Base-by-base conservation (phyloP, 64 coral and sea anemone species). In the Actinia tenebrosa region DNA sequence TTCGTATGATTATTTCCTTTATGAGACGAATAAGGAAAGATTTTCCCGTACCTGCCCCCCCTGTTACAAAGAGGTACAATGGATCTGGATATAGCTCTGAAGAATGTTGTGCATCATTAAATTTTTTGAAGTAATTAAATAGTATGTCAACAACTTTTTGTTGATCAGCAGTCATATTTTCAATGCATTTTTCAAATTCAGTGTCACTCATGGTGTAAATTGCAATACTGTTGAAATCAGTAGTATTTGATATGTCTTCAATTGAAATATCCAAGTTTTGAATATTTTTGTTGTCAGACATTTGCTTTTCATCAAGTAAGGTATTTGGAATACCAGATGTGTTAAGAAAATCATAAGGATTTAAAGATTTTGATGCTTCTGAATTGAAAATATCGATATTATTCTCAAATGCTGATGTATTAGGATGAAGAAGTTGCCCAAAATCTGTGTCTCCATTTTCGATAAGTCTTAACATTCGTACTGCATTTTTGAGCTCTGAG, bases 1-100 rank as follows among this genome's bases (percentile, higher is more conserved):
- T 86, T 86, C 85, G 20, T 68, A 86, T 56, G 6, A 86, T 66
- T 86, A n/a, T n/a, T n/a, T n/a, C n/a, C n/a, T n/a, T n/a, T n/a
- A n/a, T n/a, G n/a, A n/a, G n/a, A n/a, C n/a, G 62, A 56, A 86
- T 86, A 42, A 64, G 60, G 43, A 86, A 86, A 14, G 85, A 86
- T 71, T 86, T 86, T 86, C 85, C 85, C 44, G 85, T 68, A 9
- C 85, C 85, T 68, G 56, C n/a, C 85, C 85, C 16, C 85, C 85
- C 23, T n/a, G 85, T 86, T 15, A 86, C 64, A 37, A 86, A 68
- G 20, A 86, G n/a, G 37, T 25, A 71, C 18, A 66, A 58, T 64
- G 85, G 85, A 16, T 66, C 37, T 86, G 56, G 56, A 16, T 16
- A 58, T 66, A 20, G 4, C 18, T n/a, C n/a, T n/a, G n/a, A n/a